Evolutionary conservation across 1,140 invertebrate species (phyloP).

Genomic region (Tetranychus cinnabarinus): DNA sequence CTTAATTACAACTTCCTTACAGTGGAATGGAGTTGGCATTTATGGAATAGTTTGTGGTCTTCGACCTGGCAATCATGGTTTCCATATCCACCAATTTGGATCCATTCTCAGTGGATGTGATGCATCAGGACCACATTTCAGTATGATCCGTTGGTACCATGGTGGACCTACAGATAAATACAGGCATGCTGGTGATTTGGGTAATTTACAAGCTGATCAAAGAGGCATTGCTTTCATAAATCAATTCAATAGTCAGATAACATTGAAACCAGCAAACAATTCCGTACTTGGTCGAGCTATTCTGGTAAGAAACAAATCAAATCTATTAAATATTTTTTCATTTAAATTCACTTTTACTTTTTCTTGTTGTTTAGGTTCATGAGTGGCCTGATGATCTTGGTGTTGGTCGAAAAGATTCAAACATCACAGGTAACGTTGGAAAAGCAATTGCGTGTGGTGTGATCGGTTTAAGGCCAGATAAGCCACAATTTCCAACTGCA

Average conservation of each 20-base stretch:
- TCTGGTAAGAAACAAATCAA: neutral
- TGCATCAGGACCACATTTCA: slow-evolving; percentile 25
- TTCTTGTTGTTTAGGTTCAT: slow-evolving; percentile 33
- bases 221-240: neutral
- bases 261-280: slow-evolving; percentile 11
- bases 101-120: slow-evolving; percentile 19
- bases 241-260: neutral
- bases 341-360: slow-evolving; percentile 11
- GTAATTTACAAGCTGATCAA: slow-evolving; percentile 19
- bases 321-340: neutral
- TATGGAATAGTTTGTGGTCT: slow-evolving; percentile 1
- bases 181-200: slow-evolving; percentile 30
- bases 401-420: slow-evolving; percentile 71
- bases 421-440: slow-evolving; percentile 88
- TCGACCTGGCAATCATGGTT: slow-evolving; percentile 14
- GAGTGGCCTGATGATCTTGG: slow-evolving; percentile 85
- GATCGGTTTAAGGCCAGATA: slow-evolving; percentile 41
- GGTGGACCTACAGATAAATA: slow-evolving; percentile 23
- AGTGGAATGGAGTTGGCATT: neutral
- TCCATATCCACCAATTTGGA: slow-evolving; percentile 21
- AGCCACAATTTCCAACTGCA: no score
- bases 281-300: neutral
- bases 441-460: slow-evolving; percentile 82
- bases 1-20: slow-evolving; percentile 19
- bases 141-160: slow-evolving; percentile 23